These are phyloP conservation scores for Pachycephus smyrnensis DNA, from an alignment of 2,888 invertebrate species.

Conservation along the genomic window DNA sequence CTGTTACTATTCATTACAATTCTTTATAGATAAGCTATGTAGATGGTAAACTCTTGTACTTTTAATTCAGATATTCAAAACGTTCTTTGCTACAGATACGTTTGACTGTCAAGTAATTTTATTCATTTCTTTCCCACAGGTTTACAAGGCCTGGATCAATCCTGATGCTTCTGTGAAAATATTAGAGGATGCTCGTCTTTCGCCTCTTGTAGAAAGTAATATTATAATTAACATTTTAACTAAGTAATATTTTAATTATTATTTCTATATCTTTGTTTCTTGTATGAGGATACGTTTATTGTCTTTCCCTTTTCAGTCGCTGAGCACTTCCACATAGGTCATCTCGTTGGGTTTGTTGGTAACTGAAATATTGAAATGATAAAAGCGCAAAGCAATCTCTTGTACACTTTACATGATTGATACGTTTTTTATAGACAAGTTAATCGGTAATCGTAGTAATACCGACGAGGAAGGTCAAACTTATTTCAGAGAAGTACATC, in stretches of 20 bases:
- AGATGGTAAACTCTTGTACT: too few relatives aligned
- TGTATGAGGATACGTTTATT: constrained; percentile 13
- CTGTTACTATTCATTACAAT: too few relatives aligned
- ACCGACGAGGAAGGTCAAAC: constrained; percentile 8
- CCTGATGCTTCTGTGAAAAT: constrained; percentile 24
- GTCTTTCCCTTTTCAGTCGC: constrained; percentile 34
- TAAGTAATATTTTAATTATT: constrained; percentile 25
- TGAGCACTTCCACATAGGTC: constrained; percentile 40
- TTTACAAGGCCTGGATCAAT: constrained; percentile 60
- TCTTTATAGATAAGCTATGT: too few relatives aligned
- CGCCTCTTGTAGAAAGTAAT: constrained; percentile 36
- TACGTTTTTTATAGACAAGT: not conserved
- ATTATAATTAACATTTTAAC: not conserved
- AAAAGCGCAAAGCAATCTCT: not conserved
- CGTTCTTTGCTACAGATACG: too few relatives aligned
- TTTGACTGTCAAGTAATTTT: not conserved
- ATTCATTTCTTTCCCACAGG: constrained; percentile 33
- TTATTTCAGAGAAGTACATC: constrained; percentile 36
- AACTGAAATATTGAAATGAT: not conserved
- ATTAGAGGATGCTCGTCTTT: constrained; percentile 24
- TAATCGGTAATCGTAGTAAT: constrained; percentile 3
- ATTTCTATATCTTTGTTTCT: not conserved
- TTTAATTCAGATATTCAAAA: too few relatives aligned
- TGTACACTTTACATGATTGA: not conserved
- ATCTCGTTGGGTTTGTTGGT: constrained; percentile 18